phyloP scores from a whole-genome alignment of 2,888 invertebrate species.

The Aphidoletes aphidimyza region DNA sequence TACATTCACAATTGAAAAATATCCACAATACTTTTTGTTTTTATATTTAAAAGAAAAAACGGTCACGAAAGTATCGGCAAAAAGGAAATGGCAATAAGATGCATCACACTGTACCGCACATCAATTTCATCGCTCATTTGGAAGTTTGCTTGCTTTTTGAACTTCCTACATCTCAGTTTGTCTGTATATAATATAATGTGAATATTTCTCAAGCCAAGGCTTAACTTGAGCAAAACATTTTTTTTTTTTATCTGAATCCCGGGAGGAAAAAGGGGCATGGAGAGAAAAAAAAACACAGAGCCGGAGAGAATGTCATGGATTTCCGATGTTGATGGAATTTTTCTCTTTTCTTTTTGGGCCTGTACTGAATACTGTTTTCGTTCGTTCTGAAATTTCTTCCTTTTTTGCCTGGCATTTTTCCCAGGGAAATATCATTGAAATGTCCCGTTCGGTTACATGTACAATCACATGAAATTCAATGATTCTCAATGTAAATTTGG shows the following conservation, averaged over 20 bases:
- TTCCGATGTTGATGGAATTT: too few species aligned
- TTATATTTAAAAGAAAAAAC: not conserved
- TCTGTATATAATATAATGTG: too few species aligned
- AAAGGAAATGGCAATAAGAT: constrained; percentile 2
- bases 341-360: too few species aligned
- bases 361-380: too few species aligned
- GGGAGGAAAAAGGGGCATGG: too few species aligned
- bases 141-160: not conserved
- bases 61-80: not conserved
- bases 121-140: constrained; percentile 11
- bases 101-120: constrained; percentile 36
- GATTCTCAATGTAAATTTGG: not conserved
- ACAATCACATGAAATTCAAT: not conserved
- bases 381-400: not conserved
- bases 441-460: constrained; percentile 10
- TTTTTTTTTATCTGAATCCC: too few species aligned
- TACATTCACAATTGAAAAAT: too few species aligned
- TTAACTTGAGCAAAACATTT: too few species aligned
- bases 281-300: too few species aligned
- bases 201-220: not conserved
- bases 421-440: not conserved
- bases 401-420: not conserved
- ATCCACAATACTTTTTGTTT: not conserved
- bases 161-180: not conserved
- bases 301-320: too few species aligned